phyloP scores from a whole-genome alignment of 2,888 invertebrate species.

The Cheilosia pagana region DNA sequence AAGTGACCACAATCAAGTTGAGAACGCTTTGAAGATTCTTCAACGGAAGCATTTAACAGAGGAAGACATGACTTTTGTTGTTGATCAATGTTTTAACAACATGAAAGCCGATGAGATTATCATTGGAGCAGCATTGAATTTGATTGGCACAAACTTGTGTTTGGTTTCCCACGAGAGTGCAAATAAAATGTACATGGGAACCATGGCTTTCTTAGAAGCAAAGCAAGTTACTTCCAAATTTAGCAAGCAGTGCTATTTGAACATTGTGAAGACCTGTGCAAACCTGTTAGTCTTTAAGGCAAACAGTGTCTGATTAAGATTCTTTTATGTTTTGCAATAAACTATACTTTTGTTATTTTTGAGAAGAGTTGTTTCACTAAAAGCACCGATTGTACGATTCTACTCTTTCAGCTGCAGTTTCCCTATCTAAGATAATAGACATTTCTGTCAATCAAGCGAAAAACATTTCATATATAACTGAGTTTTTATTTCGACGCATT shows the following conservation, averaged over 20 bases:
- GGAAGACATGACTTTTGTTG: slow-evolving; percentile 48
- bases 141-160: slow-evolving; percentile 35
- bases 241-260: slow-evolving; percentile 35
- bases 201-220: slow-evolving; percentile 11
- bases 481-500: slow-evolving; percentile 66
- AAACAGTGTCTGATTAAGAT: not conserved
- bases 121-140: slow-evolving; percentile 43
- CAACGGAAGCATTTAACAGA: slow-evolving; percentile 31
- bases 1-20: slow-evolving; percentile 54
- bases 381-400: too few species aligned
- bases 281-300: not conserved
- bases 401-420: too few species aligned
- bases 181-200: slow-evolving; percentile 13
- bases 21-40: slow-evolving; percentile 46
- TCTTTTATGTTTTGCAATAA: not conserved
- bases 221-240: slow-evolving; percentile 17
- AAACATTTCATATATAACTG: slow-evolving; percentile 28
- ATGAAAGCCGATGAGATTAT: slow-evolving; percentile 29
- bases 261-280: slow-evolving; percentile 34
- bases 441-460: too few species aligned
- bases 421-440: too few species aligned
- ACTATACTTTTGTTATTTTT: not conserved
- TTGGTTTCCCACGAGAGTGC: slow-evolving; percentile 18
- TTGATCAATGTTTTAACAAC: slow-evolving; percentile 35
- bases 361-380: too few species aligned